Conservation (phyloP, 1,140 invertebrate genomes). For the Eurosta solidaginis region DNA sequence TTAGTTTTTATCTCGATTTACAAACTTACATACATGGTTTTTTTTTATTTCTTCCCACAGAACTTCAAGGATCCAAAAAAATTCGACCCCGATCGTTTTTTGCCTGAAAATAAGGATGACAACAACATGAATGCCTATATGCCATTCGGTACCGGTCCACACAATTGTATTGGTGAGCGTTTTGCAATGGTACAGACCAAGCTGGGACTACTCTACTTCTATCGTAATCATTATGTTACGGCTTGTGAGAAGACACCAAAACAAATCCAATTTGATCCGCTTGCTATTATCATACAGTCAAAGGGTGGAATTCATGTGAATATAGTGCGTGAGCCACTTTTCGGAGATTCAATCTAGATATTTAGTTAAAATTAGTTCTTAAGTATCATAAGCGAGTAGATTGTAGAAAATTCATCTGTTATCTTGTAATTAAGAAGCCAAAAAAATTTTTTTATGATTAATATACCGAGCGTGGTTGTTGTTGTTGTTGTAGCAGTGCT, state of each 20-base stretch:
- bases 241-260: conserved; percentile 39
- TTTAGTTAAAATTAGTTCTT: too few relatives aligned
- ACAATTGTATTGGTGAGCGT: conserved; percentile 73
- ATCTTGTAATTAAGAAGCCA: background rate
- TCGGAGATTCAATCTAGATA: background rate
- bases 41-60: conserved; percentile 60
- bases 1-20: conserved; percentile 41
- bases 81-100: conserved; percentile 70
- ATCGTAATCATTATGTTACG: conserved; percentile 43
- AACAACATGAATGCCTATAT: conserved; percentile 62
- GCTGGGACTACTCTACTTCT: conserved; percentile 46
- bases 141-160: conserved; percentile 77
- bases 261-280: conserved; percentile 35
- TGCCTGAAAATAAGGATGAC: conserved; percentile 61
- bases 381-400: too few relatives aligned
- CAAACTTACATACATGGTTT: conserved; percentile 63
- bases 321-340: conserved; percentile 48
- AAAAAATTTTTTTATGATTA: too few relatives aligned
- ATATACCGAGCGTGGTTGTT: too few relatives aligned
- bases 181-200: conserved; percentile 49
- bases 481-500: too few relatives aligned
- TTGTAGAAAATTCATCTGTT: too few relatives aligned
- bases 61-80: conserved; percentile 70
- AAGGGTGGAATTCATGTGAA: conserved; percentile 45
- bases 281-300: conserved; percentile 50